Base-by-base conservation (phyloP, 2,113 vertebrate genomes). In the Plecotus auritus region DNA sequence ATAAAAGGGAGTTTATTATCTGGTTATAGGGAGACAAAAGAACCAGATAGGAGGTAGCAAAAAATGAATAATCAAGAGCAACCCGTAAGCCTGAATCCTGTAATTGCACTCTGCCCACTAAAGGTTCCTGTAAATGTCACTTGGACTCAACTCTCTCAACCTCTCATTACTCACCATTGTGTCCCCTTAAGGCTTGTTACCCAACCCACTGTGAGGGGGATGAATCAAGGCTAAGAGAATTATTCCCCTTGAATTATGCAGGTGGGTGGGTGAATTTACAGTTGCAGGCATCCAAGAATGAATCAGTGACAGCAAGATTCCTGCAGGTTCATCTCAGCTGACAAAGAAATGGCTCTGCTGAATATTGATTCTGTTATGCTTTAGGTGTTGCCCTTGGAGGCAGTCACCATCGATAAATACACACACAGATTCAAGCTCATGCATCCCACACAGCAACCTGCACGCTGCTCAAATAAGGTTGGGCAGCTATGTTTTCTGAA, bases 271-370 rank as follows among this genome's bases (percentile, higher is more conserved):
- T 77, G 42, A 84, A 74, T 96, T 96, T 89, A 87, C 47, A 91
- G 73, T 85, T 92, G n/a, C 37, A 90, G 59, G 67, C 49, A 37
- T 92, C 78, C 83, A 85, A 77, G 45, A 91, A 73, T 85, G 51
- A 91, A 66, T 84, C 66, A 12, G 51, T 88, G 90, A 93, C 90
- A 90, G 94, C 76, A 92, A 88, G 77, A 80, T 88, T 92, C 74
- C 85, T 76, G 54, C 72, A 94, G 90, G 61, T 94, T 94, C 72
- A 61, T 94, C 91, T 96, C 85, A 88, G 72, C 85, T 87, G 86
- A 61, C 67, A 66, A 84, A 85, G n/a, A 87, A 95, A 83, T 83
- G 73, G 90, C 49, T 97, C 72, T 67, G 74, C 73, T 93, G 92
- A 93, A 78, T 96, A 92, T 54, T 81, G 85, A 95, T 80, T 86